These are phyloP conservation scores for Rotaria magnacalcarata DNA, from an alignment of 2,888 invertebrate species.

Conservation along the genomic window DNA sequence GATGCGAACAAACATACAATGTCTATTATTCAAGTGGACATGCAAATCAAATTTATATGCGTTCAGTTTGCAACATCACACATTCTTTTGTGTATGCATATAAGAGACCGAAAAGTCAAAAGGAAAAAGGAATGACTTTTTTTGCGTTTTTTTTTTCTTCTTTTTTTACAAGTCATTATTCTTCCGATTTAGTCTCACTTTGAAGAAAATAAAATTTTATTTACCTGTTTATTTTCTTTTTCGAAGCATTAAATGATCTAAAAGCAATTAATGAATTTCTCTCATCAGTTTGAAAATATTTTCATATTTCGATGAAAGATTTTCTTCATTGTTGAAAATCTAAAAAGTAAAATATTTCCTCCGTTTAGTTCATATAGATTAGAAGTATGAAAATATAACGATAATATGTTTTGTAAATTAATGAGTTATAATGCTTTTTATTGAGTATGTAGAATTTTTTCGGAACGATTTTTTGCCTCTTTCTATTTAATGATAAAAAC, in stretches of 20 bases:
- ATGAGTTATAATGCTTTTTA: no score
- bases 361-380: no score
- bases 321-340: background rate
- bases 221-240: constrained; percentile 21
- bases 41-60: background rate
- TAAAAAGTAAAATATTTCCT: background rate
- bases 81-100: background rate
- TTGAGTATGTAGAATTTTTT: no score
- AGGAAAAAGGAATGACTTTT: background rate
- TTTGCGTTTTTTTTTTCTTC: background rate
- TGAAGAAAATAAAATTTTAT: background rate
- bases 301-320: background rate
- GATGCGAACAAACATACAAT: background rate
- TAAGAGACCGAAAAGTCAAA: background rate
- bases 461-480: background rate
- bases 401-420: no score
- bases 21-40: background rate
- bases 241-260: background rate
- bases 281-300: background rate
- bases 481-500: background rate
- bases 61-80: background rate
- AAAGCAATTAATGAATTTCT: background rate
- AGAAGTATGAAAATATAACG: no score
- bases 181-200: background rate
- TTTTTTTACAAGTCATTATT: background rate